Evolutionary conservation across 2,888 invertebrate genomes (phyloP).

Genomic region (Cheiracanthium punctorium): DNA sequence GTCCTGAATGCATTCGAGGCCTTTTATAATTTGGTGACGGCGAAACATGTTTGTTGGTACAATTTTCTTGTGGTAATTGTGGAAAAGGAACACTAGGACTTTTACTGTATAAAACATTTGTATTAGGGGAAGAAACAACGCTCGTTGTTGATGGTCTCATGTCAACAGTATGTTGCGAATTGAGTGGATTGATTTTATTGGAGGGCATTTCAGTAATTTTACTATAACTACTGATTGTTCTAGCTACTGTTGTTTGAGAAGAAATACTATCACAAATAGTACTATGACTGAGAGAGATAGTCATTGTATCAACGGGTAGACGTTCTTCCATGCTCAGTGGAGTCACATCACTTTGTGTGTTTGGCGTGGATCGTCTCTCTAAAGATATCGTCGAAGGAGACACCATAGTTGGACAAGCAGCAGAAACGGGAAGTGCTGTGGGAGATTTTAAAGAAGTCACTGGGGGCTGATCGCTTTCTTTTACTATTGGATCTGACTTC

Average conservation of each 20-base stretch:
- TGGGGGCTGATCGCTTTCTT: conserved; percentile 21
- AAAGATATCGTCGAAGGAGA: conserved; percentile 39
- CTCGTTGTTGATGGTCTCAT: conserved; percentile 18
- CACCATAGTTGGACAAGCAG: conserved; percentile 19
- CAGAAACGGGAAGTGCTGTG: conserved; percentile 12
- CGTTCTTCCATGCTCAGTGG: conserved; percentile 27
- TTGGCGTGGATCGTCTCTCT: conserved; percentile 58
- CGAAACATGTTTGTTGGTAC: conserved; percentile 11
- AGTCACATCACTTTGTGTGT: conserved; percentile 26
- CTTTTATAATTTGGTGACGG: conserved; percentile 43
- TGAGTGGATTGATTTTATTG: background rate
- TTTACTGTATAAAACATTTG: conserved; percentile 16
- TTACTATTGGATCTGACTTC: conserved; percentile 44
- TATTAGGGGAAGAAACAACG: conserved; percentile 23
- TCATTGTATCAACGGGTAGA: conserved; percentile 31
- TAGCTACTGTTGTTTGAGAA: conserved; percentile 28
- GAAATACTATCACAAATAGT: conserved; percentile 46
- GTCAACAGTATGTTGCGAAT: conserved; percentile 14
- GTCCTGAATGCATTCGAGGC: conserved; percentile 47
- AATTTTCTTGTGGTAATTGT: conserved; percentile 33
- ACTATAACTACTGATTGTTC: conserved; percentile 40
- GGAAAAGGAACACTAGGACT: conserved; percentile 39
- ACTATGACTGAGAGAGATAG: conserved; percentile 39
- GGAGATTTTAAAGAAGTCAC: conserved; percentile 44
- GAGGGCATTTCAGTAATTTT: background rate